phyloP scores from a whole-genome alignment of 2,888 invertebrate genomes.

The Ceriagrion tenellum region DNA sequence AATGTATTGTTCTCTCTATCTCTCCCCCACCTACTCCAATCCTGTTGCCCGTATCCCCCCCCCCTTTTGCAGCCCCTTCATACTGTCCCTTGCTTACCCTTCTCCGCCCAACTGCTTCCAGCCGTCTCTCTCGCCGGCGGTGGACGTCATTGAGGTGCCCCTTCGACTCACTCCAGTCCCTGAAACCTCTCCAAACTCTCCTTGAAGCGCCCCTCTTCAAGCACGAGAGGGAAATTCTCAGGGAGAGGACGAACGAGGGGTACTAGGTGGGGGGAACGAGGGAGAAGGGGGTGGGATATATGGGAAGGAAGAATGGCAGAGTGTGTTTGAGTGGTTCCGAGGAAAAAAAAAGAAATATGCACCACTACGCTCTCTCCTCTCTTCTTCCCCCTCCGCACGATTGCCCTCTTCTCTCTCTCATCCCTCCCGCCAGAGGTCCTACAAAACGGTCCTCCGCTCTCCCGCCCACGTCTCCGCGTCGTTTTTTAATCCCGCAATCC shows the following conservation, averaged over 20 bases:
- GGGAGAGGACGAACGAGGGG: background rate
- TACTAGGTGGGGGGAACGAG: too few relatives aligned
- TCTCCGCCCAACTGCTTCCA: background rate
- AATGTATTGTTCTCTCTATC: background rate
- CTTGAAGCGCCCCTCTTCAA: background rate
- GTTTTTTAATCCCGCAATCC: background rate
- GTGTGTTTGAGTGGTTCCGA: background rate
- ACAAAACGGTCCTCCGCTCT: background rate
- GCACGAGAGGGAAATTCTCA: constrained; percentile 23
- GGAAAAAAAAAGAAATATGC: background rate
- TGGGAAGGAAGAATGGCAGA: background rate
- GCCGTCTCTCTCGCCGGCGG: background rate
- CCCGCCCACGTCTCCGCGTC: background rate
- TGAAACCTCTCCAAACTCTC: constrained; percentile 9
- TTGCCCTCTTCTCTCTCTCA: background rate
- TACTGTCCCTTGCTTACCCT: background rate
- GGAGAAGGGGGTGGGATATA: too few relatives aligned
- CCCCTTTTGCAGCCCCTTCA: background rate
- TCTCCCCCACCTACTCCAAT: background rate
- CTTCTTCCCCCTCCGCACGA: background rate
- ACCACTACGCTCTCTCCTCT: too few relatives aligned
- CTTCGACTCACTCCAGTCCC: background rate
- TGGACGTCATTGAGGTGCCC: too few relatives aligned
- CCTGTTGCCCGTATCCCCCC: background rate
- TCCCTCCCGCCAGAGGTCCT: too few relatives aligned